These are phyloP conservation scores for Euphydryas editha DNA, from an alignment of 2,888 invertebrate genomes.

Conservation along the genomic window DNA sequence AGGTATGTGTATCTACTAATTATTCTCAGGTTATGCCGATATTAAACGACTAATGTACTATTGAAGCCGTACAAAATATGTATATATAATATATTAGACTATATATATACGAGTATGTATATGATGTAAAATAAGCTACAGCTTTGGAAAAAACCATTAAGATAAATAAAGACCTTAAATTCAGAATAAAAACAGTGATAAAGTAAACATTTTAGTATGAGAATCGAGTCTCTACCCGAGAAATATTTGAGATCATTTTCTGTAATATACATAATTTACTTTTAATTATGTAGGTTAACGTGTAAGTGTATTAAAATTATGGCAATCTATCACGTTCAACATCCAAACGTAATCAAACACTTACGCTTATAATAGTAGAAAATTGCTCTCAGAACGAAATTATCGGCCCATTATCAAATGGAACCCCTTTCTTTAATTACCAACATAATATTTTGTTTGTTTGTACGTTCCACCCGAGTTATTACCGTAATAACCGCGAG, in stretches of 20 bases:
- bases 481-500: constrained; percentile 73
- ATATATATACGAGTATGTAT: no score
- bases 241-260: not conserved
- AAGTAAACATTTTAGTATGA: not conserved
- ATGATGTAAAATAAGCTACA: no score
- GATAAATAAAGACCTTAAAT: not conserved
- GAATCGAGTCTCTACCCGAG: not conserved
- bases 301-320: constrained; percentile 48
- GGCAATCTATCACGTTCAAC: constrained; percentile 69
- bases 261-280: constrained; percentile 31
- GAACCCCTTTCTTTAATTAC: constrained; percentile 82
- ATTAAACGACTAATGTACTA: no score
- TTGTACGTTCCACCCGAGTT: constrained; percentile 68
- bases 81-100: no score
- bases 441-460: constrained; percentile 78
- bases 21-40: no score
- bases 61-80: no score
- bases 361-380: constrained; percentile 73
- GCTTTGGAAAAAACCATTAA: no score
- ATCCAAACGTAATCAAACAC: constrained; percentile 69
- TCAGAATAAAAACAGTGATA: not conserved
- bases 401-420: constrained; percentile 77
- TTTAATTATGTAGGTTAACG: constrained; percentile 34
- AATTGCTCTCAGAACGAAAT: constrained; percentile 74
- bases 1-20: no score